Evolutionary conservation across 2,113 vertebrate genomes (phyloP).

Genomic region (Ia io): DNA sequence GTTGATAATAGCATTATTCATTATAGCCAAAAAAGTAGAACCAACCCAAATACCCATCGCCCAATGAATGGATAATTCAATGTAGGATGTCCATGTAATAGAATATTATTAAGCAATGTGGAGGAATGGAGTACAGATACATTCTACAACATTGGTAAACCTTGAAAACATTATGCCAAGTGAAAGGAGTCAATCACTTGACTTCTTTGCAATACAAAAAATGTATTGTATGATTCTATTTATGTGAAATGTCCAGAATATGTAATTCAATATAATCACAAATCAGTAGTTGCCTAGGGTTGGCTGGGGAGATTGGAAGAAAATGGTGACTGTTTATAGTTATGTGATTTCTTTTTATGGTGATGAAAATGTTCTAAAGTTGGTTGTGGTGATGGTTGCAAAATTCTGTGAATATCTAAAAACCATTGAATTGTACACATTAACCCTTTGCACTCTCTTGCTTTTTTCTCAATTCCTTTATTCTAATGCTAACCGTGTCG

Average conservation of each 20-base stretch:
- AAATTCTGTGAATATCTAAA: neutral
- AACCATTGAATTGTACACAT: neutral
- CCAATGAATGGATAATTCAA: neutral
- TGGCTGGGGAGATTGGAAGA: neutral
- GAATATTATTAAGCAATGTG: neutral
- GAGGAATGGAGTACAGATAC: neutral
- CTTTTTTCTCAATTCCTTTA: too few relatives aligned
- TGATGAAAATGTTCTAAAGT: neutral
- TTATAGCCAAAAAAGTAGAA: neutral
- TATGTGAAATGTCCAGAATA: neutral
- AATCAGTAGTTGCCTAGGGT: neutral
- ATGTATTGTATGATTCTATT: neutral
- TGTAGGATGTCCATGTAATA: neutral
- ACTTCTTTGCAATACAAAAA: neutral
- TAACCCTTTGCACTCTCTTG: too few relatives aligned
- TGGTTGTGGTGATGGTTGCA: neutral
- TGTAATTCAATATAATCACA: neutral
- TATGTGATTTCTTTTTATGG: neutral
- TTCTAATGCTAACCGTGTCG: too few relatives aligned
- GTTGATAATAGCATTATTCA: neutral
- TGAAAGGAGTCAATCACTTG: neutral
- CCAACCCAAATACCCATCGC: neutral
- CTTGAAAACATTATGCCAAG: neutral
- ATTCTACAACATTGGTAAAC: neutral
- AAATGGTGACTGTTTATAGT: neutral